phyloP scores from a whole-genome alignment of 1,140 invertebrate species.

The Leptestheria dahalacensis region DNA sequence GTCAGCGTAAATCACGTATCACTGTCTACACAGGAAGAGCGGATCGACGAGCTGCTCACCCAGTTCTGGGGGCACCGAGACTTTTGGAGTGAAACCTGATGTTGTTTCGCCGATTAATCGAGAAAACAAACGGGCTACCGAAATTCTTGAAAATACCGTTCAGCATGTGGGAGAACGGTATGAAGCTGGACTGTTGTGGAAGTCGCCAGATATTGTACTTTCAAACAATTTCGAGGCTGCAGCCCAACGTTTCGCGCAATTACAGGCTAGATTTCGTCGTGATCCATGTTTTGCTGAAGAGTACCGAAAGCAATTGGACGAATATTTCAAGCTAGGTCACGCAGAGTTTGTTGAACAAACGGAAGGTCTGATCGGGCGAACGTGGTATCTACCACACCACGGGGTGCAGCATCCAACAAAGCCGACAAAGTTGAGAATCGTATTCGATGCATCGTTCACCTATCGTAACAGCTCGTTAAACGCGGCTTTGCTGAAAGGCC shows the following conservation, averaged over 20 bases:
- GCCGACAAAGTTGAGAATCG: slow-evolving; percentile 17
- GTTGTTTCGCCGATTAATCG: neutral
- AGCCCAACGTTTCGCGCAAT: neutral
- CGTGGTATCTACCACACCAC: slow-evolving; percentile 19
- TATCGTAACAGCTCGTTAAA: slow-evolving; percentile 12
- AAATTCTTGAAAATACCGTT: neutral
- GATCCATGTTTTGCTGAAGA: neutral
- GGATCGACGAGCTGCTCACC: neutral
- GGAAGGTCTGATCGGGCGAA: neutral
- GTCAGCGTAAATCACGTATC: neutral
- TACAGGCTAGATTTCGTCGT: neutral
- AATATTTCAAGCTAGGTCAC: slow-evolving; percentile 3
- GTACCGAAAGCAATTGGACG: neutral
- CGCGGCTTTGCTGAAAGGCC: slow-evolving; percentile 14
- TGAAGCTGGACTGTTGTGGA: slow-evolving; percentile 11
- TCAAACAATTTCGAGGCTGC: slow-evolving; percentile 1
- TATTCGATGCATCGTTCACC: slow-evolving; percentile 18
- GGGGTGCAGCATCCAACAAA: slow-evolving; percentile 14
- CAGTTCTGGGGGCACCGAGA: neutral
- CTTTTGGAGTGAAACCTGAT: neutral
- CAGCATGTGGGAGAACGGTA: neutral
- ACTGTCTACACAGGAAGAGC: neutral
- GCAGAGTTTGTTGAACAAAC: neutral
- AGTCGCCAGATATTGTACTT: neutral
- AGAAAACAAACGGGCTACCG: neutral